These are phyloP conservation scores for Eurypyga helias DNA, from an alignment of 2,113 vertebrate species.

Conservation along the genomic window DNA sequence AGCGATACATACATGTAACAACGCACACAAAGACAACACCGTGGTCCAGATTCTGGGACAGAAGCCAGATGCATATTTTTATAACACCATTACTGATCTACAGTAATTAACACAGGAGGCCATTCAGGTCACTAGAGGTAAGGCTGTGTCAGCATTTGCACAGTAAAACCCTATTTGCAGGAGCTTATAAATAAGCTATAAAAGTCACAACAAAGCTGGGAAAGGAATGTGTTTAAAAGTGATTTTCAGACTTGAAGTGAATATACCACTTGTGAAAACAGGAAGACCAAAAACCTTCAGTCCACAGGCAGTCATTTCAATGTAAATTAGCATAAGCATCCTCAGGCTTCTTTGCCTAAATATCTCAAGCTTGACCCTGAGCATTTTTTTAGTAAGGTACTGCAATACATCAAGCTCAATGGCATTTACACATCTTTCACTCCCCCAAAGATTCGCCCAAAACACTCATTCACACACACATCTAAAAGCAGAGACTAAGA, in stretches of 20 bases:
- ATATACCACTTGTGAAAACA: background rate
- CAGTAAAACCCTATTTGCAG: constrained; percentile 30
- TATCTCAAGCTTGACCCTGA: background rate
- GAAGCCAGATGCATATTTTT: background rate
- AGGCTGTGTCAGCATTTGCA: background rate
- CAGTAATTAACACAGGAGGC: constrained; percentile 11
- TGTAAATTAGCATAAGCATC: background rate
- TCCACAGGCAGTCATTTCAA: background rate
- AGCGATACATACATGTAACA: background rate
- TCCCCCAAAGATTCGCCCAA: background rate
- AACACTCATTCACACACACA: background rate
- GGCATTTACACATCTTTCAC: background rate
- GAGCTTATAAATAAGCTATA: constrained; percentile 46
- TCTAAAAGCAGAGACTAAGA: background rate
- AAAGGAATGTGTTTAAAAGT: constrained; percentile 16
- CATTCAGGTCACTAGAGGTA: background rate
- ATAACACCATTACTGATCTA: constrained; percentile 8
- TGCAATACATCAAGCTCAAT: background rate
- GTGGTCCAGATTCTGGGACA: background rate
- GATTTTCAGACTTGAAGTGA: background rate
- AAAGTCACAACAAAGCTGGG: background rate
- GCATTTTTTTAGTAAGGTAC: background rate
- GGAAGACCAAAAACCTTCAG: background rate
- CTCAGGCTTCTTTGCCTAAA: background rate
- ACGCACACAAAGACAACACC: background rate